Base-by-base conservation (phyloP, 2,888 invertebrate species). In the Drosophila merina region DNA sequence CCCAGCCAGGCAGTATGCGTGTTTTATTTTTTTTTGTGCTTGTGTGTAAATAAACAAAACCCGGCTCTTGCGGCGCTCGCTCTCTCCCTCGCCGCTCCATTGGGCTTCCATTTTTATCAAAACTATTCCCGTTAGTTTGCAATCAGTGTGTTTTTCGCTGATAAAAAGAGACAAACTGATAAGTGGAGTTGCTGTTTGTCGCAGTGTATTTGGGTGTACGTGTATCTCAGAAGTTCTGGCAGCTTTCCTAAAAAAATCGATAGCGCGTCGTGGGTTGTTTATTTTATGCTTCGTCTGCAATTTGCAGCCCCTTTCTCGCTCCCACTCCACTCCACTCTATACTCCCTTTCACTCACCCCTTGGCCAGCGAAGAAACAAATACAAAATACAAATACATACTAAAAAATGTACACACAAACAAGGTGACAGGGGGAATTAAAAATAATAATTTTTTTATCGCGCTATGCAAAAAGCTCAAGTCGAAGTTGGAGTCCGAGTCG, bases 261-360 rank as follows among this genome's bases (percentile, higher is more conserved):
- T 82, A 82, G 59, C 63, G 83, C 82, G 69, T 49, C 82, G 73
- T 50, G 64, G 80, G 78, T 83, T 82, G 88, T 82, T 82, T 87
- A 87, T 87, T 82, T 87, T 87, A 87, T 87, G 82, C 88, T 87
- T 82, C 88, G 82, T 82, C 88, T 82, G 82, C 82, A 87, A 83
- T 82, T 87, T 79, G 58, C 86, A 83, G 88, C 88, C 70, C 70
- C 70, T 63, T 56, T 64, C 45, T 50, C 72, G 52, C 31, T 47
- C 49, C 2, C 36, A 20, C 42, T 42, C 62, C 81, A 59, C 63
- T 40, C 38, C 62, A 44, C 47, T 57, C 59, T 26, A 52, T 38
- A 33, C 26, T 38, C 56, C 57, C 31, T 42, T 12, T 20, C 8
- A 10, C 44, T 68, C 64, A 72, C 76, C 76, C 60, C 25, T 33